A percentile compares a stretch with the other conserved stretches of the same genome.
These are phyloP conservation scores for Maniola jurtina DNA, from an alignment of 1,140 invertebrate genomes.

Conservation along the genomic window DNA sequence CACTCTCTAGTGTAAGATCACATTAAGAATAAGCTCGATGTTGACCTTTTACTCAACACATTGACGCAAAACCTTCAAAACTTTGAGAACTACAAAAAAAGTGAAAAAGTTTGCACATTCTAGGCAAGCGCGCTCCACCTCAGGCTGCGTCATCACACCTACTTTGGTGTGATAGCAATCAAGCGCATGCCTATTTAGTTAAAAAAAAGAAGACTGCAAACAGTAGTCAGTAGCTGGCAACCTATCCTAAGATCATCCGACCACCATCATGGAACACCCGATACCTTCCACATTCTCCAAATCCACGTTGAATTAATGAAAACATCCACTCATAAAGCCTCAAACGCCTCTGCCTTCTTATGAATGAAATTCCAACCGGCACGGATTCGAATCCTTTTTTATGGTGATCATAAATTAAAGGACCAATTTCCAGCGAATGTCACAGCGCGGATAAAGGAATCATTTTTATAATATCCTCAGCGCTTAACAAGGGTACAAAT, in stretches of 20 bases:
- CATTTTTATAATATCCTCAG: conserved; percentile 80
- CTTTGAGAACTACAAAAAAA: too few species aligned
- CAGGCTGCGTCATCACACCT: too few species aligned
- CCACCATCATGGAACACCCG: conserved; percentile 46
- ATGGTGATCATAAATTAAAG: conserved; percentile 77
- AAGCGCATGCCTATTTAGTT: too few species aligned
- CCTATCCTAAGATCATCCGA: conserved; percentile 21
- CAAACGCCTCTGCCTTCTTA: conserved; percentile 67
- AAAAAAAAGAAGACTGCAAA: too few species aligned
- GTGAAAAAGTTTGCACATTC: too few species aligned
- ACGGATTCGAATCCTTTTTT: conserved; percentile 76
- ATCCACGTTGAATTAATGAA: conserved; percentile 76
- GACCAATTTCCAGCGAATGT: conserved; percentile 77
- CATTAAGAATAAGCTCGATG: neutral
- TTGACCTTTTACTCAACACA: neutral
- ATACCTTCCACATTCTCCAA: conserved; percentile 51
- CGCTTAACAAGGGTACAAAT: conserved; percentile 79
- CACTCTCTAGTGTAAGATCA: neutral
- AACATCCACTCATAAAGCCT: conserved; percentile 74
- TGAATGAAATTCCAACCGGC: conserved; percentile 79
- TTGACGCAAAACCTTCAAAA: too few species aligned
- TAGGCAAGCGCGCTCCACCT: too few species aligned
- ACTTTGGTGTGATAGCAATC: too few species aligned
- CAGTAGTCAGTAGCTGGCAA: conserved; percentile 48
- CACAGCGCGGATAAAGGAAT: conserved; percentile 77